Evolutionary conservation across 2,113 vertebrate genomes (phyloP).

Genomic region (Sylvicapra grimmia): DNA sequence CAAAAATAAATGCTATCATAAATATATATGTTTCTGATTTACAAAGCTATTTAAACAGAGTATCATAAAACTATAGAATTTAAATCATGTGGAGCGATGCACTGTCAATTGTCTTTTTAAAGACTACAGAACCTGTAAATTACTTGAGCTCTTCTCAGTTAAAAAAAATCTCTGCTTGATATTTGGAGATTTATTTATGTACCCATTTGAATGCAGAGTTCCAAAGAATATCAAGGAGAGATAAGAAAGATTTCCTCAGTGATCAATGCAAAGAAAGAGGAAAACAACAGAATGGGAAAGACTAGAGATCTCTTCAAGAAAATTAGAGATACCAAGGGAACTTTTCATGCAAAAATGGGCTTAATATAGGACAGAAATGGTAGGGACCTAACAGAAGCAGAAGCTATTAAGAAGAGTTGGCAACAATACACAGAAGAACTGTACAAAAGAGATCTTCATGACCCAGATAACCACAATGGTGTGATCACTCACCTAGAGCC

Average conservation of each 20-base stretch:
- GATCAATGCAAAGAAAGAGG: neutral
- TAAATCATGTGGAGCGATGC: neutral
- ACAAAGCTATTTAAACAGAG: neutral
- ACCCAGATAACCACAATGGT: neutral
- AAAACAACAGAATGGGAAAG: neutral
- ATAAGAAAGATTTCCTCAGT: neutral
- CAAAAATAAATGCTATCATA: constrained; percentile 4
- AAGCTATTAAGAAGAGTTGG: neutral
- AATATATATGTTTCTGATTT: neutral
- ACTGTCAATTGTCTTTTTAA: neutral
- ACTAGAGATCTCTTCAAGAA: neutral
- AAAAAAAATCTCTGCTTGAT: neutral
- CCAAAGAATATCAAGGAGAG: neutral
- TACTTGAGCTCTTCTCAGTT: neutral
- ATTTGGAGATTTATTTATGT: neutral
- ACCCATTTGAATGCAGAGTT: neutral
- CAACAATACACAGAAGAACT: neutral
- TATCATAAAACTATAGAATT: neutral
- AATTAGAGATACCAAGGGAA: neutral
- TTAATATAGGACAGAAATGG: neutral
- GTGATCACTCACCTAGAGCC: neutral
- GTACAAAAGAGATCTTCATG: neutral
- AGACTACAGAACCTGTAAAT: neutral
- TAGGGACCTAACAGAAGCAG: neutral
- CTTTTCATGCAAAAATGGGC: neutral